These are phyloP conservation scores for Pterostichus madidus DNA, from an alignment of 2,888 invertebrate species.

Conservation along the genomic window DNA sequence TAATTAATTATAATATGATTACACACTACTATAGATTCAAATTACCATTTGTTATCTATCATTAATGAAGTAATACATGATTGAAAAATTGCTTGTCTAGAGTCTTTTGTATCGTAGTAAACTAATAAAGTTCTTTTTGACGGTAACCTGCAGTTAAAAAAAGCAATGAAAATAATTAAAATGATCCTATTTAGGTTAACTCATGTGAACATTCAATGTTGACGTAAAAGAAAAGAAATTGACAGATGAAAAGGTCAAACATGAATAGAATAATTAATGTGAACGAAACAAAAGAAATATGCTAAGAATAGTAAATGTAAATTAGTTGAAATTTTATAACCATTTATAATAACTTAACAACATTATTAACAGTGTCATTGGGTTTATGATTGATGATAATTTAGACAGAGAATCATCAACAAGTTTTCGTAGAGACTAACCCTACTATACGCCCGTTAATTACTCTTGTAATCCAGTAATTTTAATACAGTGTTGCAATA, in stretches of 20 bases:
- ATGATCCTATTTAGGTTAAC: conserved; percentile 25
- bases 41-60: no score
- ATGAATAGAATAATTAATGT: conserved; percentile 50
- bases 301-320: conserved; percentile 37
- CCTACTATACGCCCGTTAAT: no score
- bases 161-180: neutral
- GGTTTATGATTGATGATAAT: conserved; percentile 8
- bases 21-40: no score
- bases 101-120: neutral
- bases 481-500: no score
- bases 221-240: conserved; percentile 38
- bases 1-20: no score
- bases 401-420: neutral
- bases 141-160: neutral
- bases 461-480: no score
- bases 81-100: neutral
- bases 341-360: conserved; percentile 9
- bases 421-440: neutral
- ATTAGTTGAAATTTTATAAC: conserved; percentile 23
- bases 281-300: conserved; percentile 40
- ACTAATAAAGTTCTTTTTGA: conserved; percentile 19
- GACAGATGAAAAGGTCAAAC: conserved; percentile 43
- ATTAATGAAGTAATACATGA: no score
- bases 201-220: conserved; percentile 36
- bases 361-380: conserved; percentile 25